These are phyloP conservation scores for Melanotus villosus DNA, from an alignment of 2,888 invertebrate genomes.

Conservation along the genomic window DNA sequence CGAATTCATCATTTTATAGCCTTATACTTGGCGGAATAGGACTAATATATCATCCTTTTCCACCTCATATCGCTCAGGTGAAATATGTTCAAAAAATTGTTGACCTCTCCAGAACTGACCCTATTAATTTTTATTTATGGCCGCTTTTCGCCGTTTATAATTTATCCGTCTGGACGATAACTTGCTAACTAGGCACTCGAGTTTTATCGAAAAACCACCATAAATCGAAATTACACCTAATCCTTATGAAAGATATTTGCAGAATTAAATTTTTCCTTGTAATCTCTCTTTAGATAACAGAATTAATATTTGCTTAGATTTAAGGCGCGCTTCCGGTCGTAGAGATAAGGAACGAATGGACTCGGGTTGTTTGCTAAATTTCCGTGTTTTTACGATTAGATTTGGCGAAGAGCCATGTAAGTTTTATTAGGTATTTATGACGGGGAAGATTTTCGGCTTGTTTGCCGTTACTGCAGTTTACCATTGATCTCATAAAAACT, in stretches of 20 bases:
- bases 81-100: constrained; percentile 58
- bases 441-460: constrained; percentile 19
- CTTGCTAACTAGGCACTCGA: constrained; percentile 25
- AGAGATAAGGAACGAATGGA: constrained; percentile 16
- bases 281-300: not conserved
- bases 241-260: constrained; percentile 4
- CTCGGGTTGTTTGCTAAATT: constrained; percentile 29
- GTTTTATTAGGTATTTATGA: constrained; percentile 35
- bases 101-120: constrained; percentile 57
- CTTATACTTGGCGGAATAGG: constrained; percentile 41
- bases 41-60: constrained; percentile 55
- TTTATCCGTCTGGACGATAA: constrained; percentile 37
- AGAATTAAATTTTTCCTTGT: not conserved
- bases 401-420: constrained; percentile 34
- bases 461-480: constrained; percentile 15
- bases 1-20: constrained; percentile 55
- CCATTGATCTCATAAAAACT: not conserved
- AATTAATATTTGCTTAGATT: constrained; percentile 10
- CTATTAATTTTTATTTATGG: constrained; percentile 59
- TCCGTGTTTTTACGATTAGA: constrained; percentile 36
- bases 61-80: constrained; percentile 52
- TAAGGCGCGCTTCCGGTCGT: constrained; percentile 18
- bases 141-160: constrained; percentile 48
- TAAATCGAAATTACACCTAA: constrained; percentile 13
- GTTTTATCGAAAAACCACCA: not conserved